Conservation (phyloP, 1,140 invertebrate genomes). For the Dolichoris vasculosae region DNA sequence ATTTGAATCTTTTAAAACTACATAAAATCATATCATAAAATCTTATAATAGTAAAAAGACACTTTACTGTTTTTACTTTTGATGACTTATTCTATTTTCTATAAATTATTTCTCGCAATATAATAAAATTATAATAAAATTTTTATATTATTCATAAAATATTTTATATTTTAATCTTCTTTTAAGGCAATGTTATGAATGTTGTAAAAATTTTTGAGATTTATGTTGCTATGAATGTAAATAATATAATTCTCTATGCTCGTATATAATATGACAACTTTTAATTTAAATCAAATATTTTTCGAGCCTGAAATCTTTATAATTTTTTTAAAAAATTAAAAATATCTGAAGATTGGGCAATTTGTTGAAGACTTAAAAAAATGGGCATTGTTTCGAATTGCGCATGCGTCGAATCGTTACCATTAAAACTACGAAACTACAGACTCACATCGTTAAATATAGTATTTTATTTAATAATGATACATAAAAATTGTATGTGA, state of each 20-base stretch:
- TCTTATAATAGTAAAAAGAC: too few species aligned
- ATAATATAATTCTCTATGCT: neutral
- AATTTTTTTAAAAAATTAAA: neutral
- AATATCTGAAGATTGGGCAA: neutral
- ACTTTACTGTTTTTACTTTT: too few species aligned
- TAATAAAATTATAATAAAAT: too few species aligned
- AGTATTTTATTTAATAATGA: conserved; percentile 16
- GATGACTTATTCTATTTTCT: too few species aligned
- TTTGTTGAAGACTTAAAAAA: neutral
- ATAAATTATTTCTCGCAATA: too few species aligned
- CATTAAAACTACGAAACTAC: conserved; percentile 26
- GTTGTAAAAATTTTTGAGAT: neutral
- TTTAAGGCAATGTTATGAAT: too few species aligned
- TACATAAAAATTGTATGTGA: conserved; percentile 22
- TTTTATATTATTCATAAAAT: too few species aligned
- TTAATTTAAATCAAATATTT: neutral
- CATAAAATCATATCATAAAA: too few species aligned
- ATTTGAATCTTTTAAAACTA: too few species aligned
- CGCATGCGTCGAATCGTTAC: neutral
- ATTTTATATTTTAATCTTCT: too few species aligned
- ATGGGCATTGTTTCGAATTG: neutral
- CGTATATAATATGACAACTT: neutral
- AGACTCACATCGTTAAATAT: conserved; percentile 2
- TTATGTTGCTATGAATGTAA: neutral
- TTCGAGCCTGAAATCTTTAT: neutral